Percentiles rank a stretch among this genome's conserved stretches.
Evolutionary conservation across 1,140 invertebrate genomes (phyloP).

Genomic region (Orussus abietinus): DNA sequence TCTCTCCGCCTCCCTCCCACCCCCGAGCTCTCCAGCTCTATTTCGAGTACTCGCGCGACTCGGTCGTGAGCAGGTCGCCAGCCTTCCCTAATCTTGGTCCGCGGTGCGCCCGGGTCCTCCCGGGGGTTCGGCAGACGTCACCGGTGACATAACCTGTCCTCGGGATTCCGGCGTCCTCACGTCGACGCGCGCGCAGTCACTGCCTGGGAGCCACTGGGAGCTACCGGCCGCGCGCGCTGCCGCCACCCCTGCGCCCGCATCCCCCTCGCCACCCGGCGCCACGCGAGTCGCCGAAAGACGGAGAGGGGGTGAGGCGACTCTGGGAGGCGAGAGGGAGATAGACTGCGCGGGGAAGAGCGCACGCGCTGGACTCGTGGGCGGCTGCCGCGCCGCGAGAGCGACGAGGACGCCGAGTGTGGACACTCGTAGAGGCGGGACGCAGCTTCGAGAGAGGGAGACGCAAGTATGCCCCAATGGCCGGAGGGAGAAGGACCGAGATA

Average conservation of each 20-base stretch:
- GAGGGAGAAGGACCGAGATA: constrained; percentile 9
- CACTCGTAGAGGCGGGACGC: constrained; percentile 1
- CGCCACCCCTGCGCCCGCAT: constrained; percentile 25
- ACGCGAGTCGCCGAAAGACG: constrained; percentile 5
- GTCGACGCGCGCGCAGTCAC: constrained; percentile 33
- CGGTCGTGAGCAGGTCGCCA: too few relatives aligned
- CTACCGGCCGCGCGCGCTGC: constrained; percentile 24
- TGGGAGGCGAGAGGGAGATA: constrained; percentile 3
- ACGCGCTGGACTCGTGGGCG: too few relatives aligned
- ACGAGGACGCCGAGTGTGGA: constrained; percentile 14
- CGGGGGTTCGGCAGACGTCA: too few relatives aligned
- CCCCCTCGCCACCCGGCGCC: constrained; percentile 24
- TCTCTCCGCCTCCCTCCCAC: too few relatives aligned
- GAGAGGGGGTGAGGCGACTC: constrained; percentile 21
- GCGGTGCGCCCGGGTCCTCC: too few relatives aligned
- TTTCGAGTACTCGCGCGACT: too few relatives aligned
- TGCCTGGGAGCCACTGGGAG: constrained; percentile 45
- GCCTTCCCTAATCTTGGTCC: too few relatives aligned
- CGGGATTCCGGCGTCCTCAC: constrained; percentile 23
- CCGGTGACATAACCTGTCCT: constrained; percentile 30
- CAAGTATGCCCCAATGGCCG: constrained; percentile 6
- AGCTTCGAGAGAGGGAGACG: not conserved
- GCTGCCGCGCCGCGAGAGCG: too few relatives aligned
- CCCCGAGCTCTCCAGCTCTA: too few relatives aligned
- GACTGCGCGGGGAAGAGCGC: not conserved